A percentile compares a stretch with the other conserved stretches of the same genome.
phyloP scores from a whole-genome alignment of 2,888 invertebrate species.

The Proisotoma minuta region DNA sequence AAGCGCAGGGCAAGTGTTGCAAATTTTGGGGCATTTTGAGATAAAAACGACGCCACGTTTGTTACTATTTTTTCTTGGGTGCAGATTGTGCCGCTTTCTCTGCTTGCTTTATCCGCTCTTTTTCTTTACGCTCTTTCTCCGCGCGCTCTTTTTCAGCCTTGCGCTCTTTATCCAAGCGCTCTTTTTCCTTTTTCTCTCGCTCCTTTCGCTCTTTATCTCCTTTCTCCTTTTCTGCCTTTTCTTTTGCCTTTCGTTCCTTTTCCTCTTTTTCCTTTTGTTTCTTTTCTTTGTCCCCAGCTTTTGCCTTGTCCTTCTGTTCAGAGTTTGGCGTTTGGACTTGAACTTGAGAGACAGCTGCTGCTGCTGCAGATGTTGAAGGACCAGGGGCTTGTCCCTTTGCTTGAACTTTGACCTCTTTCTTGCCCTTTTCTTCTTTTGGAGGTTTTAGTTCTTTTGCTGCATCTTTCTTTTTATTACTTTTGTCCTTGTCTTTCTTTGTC shows the following conservation, averaged over 20 bases:
- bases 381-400: background rate
- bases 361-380: background rate
- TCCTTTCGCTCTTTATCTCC: constrained; percentile 16
- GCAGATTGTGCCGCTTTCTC: too few species aligned
- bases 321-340: background rate
- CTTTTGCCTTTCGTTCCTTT: constrained; percentile 13
- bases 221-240: constrained; percentile 14
- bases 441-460: background rate
- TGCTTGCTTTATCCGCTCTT: too few species aligned
- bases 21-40: too few species aligned
- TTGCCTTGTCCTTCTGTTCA: constrained; percentile 15
- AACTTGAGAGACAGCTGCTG: too few species aligned
- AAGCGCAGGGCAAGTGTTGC: too few species aligned
- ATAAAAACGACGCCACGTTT: too few species aligned
- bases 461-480: background rate
- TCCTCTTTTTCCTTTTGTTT: constrained; percentile 22
- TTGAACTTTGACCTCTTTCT: constrained; percentile 9
- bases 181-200: constrained; percentile 2
- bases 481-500: constrained; percentile 8
- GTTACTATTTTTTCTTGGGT: too few species aligned
- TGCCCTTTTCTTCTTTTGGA: constrained; percentile 2
- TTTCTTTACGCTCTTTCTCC: background rate
- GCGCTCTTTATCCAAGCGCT: too few species aligned
- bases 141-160: background rate
- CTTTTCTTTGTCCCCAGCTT: constrained; percentile 20